These are phyloP conservation scores for Tetrao urogallus DNA, from an alignment of 2,113 vertebrate genomes.

Conservation along the genomic window DNA sequence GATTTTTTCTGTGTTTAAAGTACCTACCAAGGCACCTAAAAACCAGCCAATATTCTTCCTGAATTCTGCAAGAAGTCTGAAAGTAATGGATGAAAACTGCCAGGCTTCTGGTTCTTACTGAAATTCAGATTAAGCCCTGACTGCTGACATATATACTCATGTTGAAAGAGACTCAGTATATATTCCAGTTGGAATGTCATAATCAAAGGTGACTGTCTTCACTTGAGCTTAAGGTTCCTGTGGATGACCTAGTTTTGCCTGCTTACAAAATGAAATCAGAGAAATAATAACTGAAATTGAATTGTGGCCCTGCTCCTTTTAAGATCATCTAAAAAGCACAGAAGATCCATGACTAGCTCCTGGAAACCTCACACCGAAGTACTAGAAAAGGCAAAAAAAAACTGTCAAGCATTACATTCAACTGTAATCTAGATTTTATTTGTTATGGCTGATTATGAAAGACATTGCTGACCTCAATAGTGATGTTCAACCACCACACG, in stretches of 20 bases:
- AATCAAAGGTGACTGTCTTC: constrained; percentile 1
- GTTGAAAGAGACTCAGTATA: neutral
- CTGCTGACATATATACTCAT: neutral
- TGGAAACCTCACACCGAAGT: neutral
- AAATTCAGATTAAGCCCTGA: neutral
- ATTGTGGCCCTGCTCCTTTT: constrained; percentile 10
- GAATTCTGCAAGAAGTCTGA: neutral
- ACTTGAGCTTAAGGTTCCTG: constrained; percentile 4
- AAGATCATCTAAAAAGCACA: neutral
- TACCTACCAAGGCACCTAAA: neutral
- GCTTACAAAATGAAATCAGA: constrained; percentile 22
- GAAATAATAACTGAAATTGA: neutral
- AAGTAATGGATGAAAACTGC: neutral
- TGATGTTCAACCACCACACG: neutral
- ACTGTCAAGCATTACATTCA: neutral
- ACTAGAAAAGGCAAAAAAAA: neutral
- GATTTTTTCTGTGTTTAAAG: neutral
- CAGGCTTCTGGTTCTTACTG: neutral
- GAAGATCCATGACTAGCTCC: neutral
- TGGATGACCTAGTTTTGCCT: constrained; percentile 30
- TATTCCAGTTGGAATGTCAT: neutral
- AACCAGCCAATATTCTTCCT: neutral
- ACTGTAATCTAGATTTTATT: neutral
- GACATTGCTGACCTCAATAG: neutral
- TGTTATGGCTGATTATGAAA: neutral